Base-by-base conservation (phyloP, 2,888 invertebrate genomes). In the Stenichneumon culpator region DNA sequence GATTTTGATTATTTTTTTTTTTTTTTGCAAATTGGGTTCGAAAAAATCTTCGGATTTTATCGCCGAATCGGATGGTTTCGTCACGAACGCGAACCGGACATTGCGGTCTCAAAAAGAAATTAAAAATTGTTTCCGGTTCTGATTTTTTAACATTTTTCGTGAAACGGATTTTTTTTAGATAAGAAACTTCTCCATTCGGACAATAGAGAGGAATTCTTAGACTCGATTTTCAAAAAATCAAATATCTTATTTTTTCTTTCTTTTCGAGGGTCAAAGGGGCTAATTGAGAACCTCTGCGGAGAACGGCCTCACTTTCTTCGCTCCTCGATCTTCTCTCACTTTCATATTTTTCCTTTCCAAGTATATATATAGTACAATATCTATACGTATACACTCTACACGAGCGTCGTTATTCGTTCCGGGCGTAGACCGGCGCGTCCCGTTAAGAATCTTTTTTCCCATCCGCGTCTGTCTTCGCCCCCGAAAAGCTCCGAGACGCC, bases 251-350 rank as follows among this genome's bases (percentile, higher is more conserved):
- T 52, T 54, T 39, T 50, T 36, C 28, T 28, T 28, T 28, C 28
- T 28, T 67, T 67, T 39, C 0, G 14, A 14, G 39, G 19, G 9
- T 5, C 25, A 39, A 79, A 69, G 79, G 68, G 70, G 28, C 67
- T 25, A 72, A 81, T 83, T 83, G 90, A 88, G 89, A 90, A 91
- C 90, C 90, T 88, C 90, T 89, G 90, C 84, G 82, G 87, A 83
- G 89, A 88, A 82, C 87, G 87, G 88, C 88, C 88, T 92, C 89
- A 91, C 92, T 93, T 92, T 93, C 93, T 92, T 93, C 90, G 88
- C 86, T 89, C 44, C 82, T 79, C 54, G 78, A 82, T 84, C 90
- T 90, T 92, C 90, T 92, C 90, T 91, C 91, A 89, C 92, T 92
- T 92, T 92, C 92, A 91, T 90, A 92, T 92, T 92, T 92, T 91